Evolutionary conservation across 2,113 vertebrate genomes (phyloP), one percentile per base, ranked within the genome.

Genomic region (Aix galericulata): DNA sequence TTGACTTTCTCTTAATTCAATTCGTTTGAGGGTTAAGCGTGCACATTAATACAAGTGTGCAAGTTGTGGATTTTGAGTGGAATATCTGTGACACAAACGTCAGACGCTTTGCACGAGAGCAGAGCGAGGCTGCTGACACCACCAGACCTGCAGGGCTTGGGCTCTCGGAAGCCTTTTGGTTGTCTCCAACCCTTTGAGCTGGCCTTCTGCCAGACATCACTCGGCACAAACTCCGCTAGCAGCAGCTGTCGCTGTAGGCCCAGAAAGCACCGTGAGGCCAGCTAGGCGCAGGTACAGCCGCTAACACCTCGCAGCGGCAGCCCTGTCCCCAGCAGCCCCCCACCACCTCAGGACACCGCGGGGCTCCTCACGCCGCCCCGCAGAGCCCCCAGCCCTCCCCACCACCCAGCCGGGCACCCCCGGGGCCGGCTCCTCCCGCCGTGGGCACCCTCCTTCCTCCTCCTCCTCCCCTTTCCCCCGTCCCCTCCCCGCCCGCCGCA

Each of bases 171-270:
- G 78, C n/a, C 40, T 36, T 0, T 31, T 0, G 53, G 32, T 66
- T 69, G 17, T 31, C 15, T 67, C 88, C 67, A 62, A 74, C 50
- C 29, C 12, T 46, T 80, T 67, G 20, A 77, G 34, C 18, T 11
- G n/a, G n/a, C 23, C 26, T 56, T 5, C 27, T 72, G 60, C 69
- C 38, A 59, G 74, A 63, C 32, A 63, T 3, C 0, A 0, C 59
- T 74, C 21, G 5, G 21, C 31, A n/a, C n/a, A 40, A 23, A 12
- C 40, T 68, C 66, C 10, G 46, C 20, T 77, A 59, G 62, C 31
- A 52, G 42, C 6, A 3, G 11, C 1, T 34, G 13, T 21, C 23
- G 2, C 0, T 59, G 59, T 12, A 60, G 42, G 72, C 62, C 53
- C 36, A 6, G 60, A 44, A 60, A 29, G 20, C 13, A 17, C 16